phyloP scores from a whole-genome alignment of 30 jellyfish, hydroid and myxozoan genomes.

The Nemopilema nomurai region DNA sequence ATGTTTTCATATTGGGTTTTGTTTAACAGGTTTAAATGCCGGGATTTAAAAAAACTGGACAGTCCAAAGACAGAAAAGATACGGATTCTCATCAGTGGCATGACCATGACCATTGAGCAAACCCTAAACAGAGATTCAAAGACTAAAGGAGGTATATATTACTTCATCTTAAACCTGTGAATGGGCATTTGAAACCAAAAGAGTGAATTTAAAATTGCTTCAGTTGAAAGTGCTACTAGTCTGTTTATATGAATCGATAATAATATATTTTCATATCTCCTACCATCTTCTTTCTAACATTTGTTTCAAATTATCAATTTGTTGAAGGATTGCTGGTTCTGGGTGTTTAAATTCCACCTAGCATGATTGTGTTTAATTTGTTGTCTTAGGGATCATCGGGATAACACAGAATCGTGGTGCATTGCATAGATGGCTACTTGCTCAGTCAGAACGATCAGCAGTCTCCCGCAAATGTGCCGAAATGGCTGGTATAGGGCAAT shows the following conservation, averaged over 20 bases:
- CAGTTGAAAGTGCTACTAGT: background rate
- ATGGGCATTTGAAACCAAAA: background rate
- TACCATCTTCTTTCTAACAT: background rate
- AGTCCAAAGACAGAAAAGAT: conserved; percentile 35
- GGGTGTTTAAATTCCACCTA: background rate
- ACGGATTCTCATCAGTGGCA: conserved; percentile 64
- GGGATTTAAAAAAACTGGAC: conserved; percentile 50
- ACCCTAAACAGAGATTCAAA: conserved; percentile 67
- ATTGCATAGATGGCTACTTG: conserved; percentile 26
- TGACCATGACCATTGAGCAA: conserved; percentile 72
- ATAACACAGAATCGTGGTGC: conserved; percentile 19
- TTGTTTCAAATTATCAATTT: background rate
- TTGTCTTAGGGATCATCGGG: conserved; percentile 28
- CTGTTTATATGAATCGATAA: background rate
- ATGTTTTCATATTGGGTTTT: conserved; percentile 7
- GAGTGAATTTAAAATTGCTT: background rate
- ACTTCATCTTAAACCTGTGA: background rate
- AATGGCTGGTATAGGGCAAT: conserved; percentile 24
- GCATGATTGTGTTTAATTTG: conserved; percentile 4
- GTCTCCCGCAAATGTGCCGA: conserved; percentile 20
- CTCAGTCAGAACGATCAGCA: conserved; percentile 29
- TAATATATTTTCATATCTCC: background rate
- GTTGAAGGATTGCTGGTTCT: background rate
- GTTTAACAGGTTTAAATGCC: conserved; percentile 21
- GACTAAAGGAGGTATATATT: conserved; percentile 66